These are phyloP conservation scores for Gorsachius goisagi DNA, from an alignment of 2,113 vertebrate species.

Conservation along the genomic window DNA sequence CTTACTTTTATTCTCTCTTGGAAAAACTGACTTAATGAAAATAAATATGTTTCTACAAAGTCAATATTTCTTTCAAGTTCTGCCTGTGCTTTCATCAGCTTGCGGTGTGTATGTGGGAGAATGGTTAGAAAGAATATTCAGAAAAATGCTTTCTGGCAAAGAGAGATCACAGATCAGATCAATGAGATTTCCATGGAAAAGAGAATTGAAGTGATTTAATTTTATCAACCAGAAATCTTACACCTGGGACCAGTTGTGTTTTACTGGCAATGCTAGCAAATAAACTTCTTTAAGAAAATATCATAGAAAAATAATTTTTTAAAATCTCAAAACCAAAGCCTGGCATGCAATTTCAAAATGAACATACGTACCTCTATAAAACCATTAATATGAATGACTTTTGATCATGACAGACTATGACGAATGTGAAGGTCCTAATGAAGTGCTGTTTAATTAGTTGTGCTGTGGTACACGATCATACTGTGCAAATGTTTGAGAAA, in stretches of 20 bases:
- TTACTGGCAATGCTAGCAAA: background rate
- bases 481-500: background rate
- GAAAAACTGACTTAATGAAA: constrained; percentile 48
- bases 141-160: constrained; percentile 32
- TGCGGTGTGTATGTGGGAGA: background rate
- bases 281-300: background rate
- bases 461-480: background rate
- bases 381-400: background rate
- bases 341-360: background rate
- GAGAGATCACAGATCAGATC: constrained; percentile 49
- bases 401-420: background rate
- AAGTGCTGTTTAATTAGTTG: background rate
- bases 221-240: background rate
- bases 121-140: constrained; percentile 31
- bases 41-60: constrained; percentile 42
- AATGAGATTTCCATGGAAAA: constrained; percentile 47
- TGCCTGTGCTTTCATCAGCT: constrained; percentile 34
- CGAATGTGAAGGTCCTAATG: background rate
- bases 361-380: background rate
- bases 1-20: constrained; percentile 19
- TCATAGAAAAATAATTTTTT: background rate
- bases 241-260: background rate
- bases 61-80: constrained; percentile 57
- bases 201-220: constrained; percentile 17
- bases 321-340: background rate